phyloP scores from a whole-genome alignment of 1,140 invertebrate genomes.

The Elysia chlorotica region DNA sequence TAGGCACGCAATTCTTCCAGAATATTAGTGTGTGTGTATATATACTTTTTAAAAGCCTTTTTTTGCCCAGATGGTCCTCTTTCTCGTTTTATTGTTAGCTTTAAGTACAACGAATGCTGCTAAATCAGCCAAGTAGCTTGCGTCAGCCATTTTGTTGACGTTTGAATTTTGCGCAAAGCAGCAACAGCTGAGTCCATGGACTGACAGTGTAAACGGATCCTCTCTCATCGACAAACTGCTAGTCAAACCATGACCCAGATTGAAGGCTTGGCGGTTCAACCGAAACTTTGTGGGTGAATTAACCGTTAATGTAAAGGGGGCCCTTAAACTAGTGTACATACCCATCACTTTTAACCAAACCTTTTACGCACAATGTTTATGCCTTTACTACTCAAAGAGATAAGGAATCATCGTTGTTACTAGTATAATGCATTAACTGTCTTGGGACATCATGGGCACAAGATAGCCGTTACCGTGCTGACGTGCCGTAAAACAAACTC shows the following conservation, averaged over 20 bases:
- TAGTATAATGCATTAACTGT: no score
- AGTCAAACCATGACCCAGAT: background rate
- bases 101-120: background rate
- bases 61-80: constrained; percentile 4
- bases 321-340: no score
- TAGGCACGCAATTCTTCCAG: background rate
- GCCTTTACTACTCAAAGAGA: no score
- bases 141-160: background rate
- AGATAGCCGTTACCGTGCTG: no score
- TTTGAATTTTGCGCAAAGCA: background rate
- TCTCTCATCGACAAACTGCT: background rate
- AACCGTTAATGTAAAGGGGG: background rate
- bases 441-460: no score
- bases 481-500: no score
- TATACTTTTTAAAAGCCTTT: background rate
- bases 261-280: background rate
- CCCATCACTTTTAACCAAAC: no score
- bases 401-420: no score
- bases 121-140: background rate
- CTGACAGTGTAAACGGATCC: background rate
- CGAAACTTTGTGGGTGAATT: background rate
- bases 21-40: background rate
- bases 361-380: no score
- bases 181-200: background rate
- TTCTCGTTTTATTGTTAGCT: background rate